Evolutionary conservation across 1,140 invertebrate genomes (phyloP).

Genomic region (Apolygus lucorum): DNA sequence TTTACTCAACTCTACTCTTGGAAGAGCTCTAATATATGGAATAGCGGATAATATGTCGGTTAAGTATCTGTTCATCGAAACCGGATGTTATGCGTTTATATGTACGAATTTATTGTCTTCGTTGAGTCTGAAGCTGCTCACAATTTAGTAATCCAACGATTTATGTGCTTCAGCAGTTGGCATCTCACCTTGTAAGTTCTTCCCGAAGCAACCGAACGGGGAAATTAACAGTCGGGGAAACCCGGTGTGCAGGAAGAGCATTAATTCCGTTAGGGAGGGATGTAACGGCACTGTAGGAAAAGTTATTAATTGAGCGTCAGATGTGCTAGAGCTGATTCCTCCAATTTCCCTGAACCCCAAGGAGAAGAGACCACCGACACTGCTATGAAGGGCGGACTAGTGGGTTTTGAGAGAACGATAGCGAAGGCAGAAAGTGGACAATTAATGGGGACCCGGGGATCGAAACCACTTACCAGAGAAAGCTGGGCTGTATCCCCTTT

Average conservation of each 20-base stretch:
- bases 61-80: too few relatives aligned
- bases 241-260: background rate
- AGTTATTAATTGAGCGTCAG: background rate
- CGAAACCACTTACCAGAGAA: background rate
- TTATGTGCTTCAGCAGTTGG: too few relatives aligned
- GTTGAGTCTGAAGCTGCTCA: too few relatives aligned
- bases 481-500: background rate
- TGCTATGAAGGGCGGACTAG: too few relatives aligned
- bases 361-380: background rate
- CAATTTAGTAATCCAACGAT: too few relatives aligned
- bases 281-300: background rate
- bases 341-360: background rate
- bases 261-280: background rate
- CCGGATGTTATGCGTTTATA: too few relatives aligned
- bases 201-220: background rate
- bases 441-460: background rate
- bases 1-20: too few relatives aligned
- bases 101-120: too few relatives aligned
- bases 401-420: background rate
- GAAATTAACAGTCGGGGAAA: background rate
- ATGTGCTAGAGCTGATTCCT: background rate
- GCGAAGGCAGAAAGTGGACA: background rate
- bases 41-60: too few relatives aligned
- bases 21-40: too few relatives aligned
- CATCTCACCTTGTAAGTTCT: too few relatives aligned